These are phyloP conservation scores for Etia nguti DNA, from an alignment of 2,113 vertebrate species.

Conservation along the genomic window DNA sequence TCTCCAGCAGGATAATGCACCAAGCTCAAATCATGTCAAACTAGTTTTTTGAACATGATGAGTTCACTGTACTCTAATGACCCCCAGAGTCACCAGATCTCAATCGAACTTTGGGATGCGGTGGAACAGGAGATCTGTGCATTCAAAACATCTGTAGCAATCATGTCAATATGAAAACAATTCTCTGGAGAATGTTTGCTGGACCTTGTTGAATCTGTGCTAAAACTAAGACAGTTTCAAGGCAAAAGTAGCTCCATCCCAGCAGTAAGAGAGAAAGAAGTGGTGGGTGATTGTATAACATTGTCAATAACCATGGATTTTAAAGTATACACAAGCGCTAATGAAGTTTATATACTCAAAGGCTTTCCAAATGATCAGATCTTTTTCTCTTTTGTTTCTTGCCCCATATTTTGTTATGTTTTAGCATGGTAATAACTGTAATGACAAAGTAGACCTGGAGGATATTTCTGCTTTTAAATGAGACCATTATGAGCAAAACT, in stretches of 20 bases:
- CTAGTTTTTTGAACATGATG: not conserved
- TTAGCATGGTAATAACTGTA: not conserved
- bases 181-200: not conserved
- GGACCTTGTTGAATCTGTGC: not conserved
- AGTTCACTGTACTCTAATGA: not conserved
- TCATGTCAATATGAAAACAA: not conserved
- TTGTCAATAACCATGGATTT: not conserved
- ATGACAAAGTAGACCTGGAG: not conserved
- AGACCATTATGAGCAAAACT: not conserved
- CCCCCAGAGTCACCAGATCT: not conserved
- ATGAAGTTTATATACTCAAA: not conserved
- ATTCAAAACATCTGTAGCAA: not conserved
- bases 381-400: not conserved
- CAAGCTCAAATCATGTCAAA: not conserved
- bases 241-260: not conserved
- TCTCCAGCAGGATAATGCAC: not conserved
- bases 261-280: not conserved
- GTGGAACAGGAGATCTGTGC: not conserved
- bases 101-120: not conserved
- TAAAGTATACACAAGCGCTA: not conserved
- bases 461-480: conserved; percentile 11
- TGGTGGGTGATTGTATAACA: not conserved
- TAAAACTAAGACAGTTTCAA: not conserved
- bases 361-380: not conserved
- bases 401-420: not conserved